Percentiles rank a stretch among this genome's conserved stretches.
These are phyloP conservation scores for Pentalonia nigronervosa DNA, from an alignment of 1,140 invertebrate species.

Conservation along the genomic window DNA sequence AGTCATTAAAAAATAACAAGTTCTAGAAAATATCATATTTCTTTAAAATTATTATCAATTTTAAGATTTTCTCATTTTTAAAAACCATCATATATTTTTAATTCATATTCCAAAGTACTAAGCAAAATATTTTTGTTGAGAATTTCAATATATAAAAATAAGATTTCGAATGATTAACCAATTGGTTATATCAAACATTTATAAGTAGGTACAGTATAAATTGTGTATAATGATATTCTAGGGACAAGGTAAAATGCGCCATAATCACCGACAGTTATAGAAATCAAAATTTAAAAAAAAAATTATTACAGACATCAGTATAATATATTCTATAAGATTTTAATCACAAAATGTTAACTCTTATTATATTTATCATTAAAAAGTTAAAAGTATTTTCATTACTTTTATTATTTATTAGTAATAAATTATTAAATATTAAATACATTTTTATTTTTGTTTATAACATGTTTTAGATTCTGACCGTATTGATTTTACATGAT, in stretches of 20 bases:
- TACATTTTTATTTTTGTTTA: too few species aligned
- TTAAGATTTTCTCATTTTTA: not conserved
- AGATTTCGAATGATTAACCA: not conserved
- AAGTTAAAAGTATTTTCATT: too few species aligned
- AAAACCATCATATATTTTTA: not conserved
- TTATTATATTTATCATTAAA: too few species aligned
- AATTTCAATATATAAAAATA: not conserved
- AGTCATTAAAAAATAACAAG: not conserved
- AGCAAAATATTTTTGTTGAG: not conserved
- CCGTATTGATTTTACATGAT: too few species aligned
- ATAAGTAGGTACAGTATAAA: not conserved
- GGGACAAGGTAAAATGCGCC: not conserved
- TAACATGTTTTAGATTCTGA: too few species aligned
- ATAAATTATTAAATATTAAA: too few species aligned
- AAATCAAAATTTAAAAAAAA: not conserved
- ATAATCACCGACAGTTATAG: not conserved
- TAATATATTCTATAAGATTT: not conserved
- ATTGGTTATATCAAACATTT: not conserved
- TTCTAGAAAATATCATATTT: not conserved
- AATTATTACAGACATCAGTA: too few species aligned
- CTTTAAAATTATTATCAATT: not conserved
- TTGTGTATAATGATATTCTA: not conserved
- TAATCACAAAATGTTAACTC: not conserved
- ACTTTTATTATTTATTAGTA: too few species aligned
- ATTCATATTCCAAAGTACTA: not conserved